Evolutionary conservation across 2,888 invertebrate genomes (phyloP), one percentile per base, ranked within the genome.

Genomic region (Vanessa cardui): DNA sequence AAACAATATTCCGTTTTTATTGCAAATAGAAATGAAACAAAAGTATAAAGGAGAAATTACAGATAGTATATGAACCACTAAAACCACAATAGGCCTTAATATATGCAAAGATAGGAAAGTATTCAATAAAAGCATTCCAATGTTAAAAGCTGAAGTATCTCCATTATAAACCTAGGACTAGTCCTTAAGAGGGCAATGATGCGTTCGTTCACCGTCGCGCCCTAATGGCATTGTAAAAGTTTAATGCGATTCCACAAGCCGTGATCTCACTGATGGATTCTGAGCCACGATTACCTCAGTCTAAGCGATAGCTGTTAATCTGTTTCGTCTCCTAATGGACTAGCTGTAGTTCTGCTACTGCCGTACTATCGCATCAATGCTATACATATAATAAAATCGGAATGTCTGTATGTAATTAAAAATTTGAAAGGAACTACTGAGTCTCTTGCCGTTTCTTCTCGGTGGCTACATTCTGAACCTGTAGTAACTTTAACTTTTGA

Each of bases 151-250:
- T 50, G 63, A 69, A 72, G 66, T 63, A 63, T 70, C 47, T 66
- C 54, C 64, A 68, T 66, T 70, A 64, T 71, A 69, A 66, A 68
- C 66, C 64, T 72, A 73, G 77, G 39, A 39, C 39, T 39, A 39
- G 74, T 73, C 68, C 75, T 78, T 76, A 74, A 70, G 74, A 73
- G 72, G 76, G 77, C 75, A 75, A 76, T 75, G 75, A 75, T 71
- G 72, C 77, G 83, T 79, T 77, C 82, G 72, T 84, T 83, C 83
- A 81, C 80, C 79, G 83, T 76, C 81, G 77, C 76, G 77, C 68
- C 65, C 77, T 83, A 86, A 86, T 84, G 80, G 80, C 78, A 76
- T 77, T 80, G 79, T 85, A 80, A 85, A 84, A 85, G 77, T 83
- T 86, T 84, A 83, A 85, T 82, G 81, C 50, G 64, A 67, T 72